Conservation (phyloP, 2,797 vertebrate species). For the Delichon dasypus region DNA sequence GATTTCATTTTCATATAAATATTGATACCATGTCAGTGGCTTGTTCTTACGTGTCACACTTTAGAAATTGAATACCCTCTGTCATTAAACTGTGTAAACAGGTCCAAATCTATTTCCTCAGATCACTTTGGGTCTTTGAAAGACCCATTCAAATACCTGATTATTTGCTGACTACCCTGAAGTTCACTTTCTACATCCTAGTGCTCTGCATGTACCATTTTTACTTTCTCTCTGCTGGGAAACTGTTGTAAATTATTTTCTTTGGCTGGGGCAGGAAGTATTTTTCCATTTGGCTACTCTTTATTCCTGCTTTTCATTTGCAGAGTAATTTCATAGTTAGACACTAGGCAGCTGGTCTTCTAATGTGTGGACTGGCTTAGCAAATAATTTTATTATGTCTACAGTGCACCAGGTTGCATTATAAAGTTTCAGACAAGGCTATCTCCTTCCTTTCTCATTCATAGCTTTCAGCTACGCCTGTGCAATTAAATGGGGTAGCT, state of each 20-base stretch:
- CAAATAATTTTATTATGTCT: slow-evolving; percentile 66
- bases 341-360: slow-evolving; percentile 61
- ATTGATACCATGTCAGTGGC: background rate
- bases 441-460: slow-evolving; percentile 26
- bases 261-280: slow-evolving; percentile 54
- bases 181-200: background rate
- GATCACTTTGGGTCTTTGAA: background rate
- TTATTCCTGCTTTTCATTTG: slow-evolving; percentile 68
- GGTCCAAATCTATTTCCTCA: background rate
- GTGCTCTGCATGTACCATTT: background rate
- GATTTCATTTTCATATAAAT: background rate
- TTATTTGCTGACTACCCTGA: background rate
- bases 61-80: background rate
- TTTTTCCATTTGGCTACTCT: slow-evolving; percentile 63
- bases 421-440: slow-evolving; percentile 55
- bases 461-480: slow-evolving; percentile 24
- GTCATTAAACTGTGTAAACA: background rate
- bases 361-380: slow-evolving; percentile 62
- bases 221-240: slow-evolving; percentile 1
- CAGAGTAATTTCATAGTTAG: slow-evolving; percentile 54
- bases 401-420: slow-evolving; percentile 53
- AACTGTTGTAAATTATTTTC: slow-evolving; percentile 40
- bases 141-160: background rate
- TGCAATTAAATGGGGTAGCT: slow-evolving; percentile 25
- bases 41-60: background rate